Evolutionary conservation across 2,797 vertebrate genomes (phyloP).

Genomic region (Coregonus suidteri): DNA sequence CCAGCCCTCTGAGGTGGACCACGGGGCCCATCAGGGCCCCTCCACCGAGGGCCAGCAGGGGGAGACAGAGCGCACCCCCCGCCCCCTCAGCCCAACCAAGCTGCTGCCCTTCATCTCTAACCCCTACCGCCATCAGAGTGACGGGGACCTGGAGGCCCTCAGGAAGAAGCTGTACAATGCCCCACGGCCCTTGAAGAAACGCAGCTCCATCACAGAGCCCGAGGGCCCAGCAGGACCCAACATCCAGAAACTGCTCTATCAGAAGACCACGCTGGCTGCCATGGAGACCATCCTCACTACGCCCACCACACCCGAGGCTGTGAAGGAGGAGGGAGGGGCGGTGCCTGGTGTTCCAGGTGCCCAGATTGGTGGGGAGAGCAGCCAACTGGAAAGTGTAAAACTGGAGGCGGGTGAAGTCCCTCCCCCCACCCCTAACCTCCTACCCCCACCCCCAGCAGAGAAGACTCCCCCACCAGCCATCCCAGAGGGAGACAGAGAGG

Average conservation of each 20-base stretch:
- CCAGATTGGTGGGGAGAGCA: constrained; percentile 35
- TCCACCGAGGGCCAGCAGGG: constrained; percentile 68
- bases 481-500: constrained; percentile 55
- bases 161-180: constrained; percentile 88
- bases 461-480: constrained; percentile 36
- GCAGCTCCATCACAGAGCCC: constrained; percentile 92
- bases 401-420: constrained; percentile 37
- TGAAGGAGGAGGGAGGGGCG: constrained; percentile 22
- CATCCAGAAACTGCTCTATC: constrained; percentile 93
- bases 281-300: constrained; percentile 86
- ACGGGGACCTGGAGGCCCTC: constrained; percentile 86
- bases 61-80: constrained; percentile 87
- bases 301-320: constrained; percentile 42
- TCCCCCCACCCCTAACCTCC: not conserved
- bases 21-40: constrained; percentile 56
- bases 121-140: constrained; percentile 93
- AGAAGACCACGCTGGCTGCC: constrained; percentile 93
- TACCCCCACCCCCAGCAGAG: constrained; percentile 31
- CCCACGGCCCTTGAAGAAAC: constrained; percentile 91
- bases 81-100: constrained; percentile 96
- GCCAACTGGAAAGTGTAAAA: constrained; percentile 28
- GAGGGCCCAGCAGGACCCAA: constrained; percentile 90
- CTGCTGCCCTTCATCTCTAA: constrained; percentile 93
- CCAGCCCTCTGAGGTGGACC: constrained; percentile 54
- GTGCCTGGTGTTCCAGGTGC: constrained; percentile 26